A percentile compares a stretch with the other conserved stretches of the same genome.
phyloP scores from a whole-genome alignment of 30 jellyfish, hydroid and myxozoan species.

The Rhopilema esculentum region DNA sequence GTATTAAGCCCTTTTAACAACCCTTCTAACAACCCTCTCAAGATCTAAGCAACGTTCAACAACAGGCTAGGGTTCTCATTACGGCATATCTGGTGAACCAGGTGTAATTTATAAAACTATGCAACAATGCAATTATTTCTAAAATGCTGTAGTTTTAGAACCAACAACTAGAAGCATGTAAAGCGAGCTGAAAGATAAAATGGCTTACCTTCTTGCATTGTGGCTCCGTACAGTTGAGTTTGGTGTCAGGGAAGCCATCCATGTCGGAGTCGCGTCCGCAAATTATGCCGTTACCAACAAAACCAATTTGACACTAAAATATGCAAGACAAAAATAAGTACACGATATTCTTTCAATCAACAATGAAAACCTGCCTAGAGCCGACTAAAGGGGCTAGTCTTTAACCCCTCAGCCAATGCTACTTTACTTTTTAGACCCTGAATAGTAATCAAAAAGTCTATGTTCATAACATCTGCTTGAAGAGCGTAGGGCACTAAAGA shows the following conservation, averaged over 20 bases:
- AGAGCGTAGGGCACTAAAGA: too few species aligned
- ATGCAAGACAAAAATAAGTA: neutral
- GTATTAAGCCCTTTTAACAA: too few species aligned
- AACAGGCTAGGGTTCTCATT: too few species aligned
- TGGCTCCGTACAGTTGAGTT: slow-evolving; percentile 45
- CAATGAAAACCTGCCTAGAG: neutral
- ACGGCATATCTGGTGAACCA: too few species aligned
- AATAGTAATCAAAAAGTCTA: too few species aligned
- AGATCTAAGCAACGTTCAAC: too few species aligned
- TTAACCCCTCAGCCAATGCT: neutral
- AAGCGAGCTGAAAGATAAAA: neutral
- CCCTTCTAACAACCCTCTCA: too few species aligned
- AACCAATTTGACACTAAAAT: slow-evolving; percentile 67
- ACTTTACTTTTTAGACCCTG: neutral
- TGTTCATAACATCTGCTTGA: too few species aligned
- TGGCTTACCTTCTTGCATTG: slow-evolving; percentile 50
- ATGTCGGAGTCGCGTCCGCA: slow-evolving; percentile 68
- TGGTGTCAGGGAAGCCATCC: slow-evolving; percentile 81
- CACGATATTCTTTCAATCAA: neutral
- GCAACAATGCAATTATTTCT: too few species aligned
- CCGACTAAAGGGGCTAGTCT: neutral
- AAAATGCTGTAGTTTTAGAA: neutral
- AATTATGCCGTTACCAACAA: slow-evolving; percentile 69
- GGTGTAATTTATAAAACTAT: too few species aligned
- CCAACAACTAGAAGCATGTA: neutral